These are phyloP conservation scores for Nothobranchius kuhntae DNA, from an alignment of 2,113 vertebrate genomes.

Conservation along the genomic window DNA sequence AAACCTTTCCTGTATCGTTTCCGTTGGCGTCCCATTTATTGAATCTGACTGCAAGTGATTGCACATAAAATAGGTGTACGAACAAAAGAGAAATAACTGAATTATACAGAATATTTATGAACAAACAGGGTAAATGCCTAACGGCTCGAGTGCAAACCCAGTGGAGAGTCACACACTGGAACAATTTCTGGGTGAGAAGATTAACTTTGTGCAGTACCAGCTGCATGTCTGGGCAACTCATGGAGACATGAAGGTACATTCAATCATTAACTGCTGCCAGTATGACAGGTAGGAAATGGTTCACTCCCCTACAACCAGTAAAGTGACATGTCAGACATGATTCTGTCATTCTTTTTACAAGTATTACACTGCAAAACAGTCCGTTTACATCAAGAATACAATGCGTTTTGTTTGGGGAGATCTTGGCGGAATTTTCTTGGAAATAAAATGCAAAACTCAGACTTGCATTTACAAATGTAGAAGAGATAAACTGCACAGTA, in stretches of 20 bases:
- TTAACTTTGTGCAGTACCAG: constrained; percentile 16
- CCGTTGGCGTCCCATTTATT: neutral
- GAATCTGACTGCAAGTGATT: neutral
- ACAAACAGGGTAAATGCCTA: constrained; percentile 10
- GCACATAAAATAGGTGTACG: too few species aligned
- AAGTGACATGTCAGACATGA: neutral
- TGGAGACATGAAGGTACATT: constrained; percentile 6
- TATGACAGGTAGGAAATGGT: constrained; percentile 19
- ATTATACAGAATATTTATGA: constrained; percentile 7
- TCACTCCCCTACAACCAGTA: constrained; percentile 4
- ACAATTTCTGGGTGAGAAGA: constrained; percentile 13
- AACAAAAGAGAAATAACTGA: neutral
- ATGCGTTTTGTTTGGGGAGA: neutral
- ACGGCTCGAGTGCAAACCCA: constrained; percentile 8
- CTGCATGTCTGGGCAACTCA: constrained; percentile 14
- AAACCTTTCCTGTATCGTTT: constrained; percentile 12
- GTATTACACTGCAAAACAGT: neutral
- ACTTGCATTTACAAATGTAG: neutral
- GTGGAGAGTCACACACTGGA: constrained; percentile 13
- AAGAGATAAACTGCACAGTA: neutral
- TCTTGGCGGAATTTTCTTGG: neutral
- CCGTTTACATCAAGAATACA: constrained; percentile 6
- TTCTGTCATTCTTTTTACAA: neutral
- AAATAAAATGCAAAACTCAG: neutral
- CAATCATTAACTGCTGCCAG: constrained; percentile 11